Conservation (phyloP, 2,113 vertebrate genomes). For the Apus apus region DNA sequence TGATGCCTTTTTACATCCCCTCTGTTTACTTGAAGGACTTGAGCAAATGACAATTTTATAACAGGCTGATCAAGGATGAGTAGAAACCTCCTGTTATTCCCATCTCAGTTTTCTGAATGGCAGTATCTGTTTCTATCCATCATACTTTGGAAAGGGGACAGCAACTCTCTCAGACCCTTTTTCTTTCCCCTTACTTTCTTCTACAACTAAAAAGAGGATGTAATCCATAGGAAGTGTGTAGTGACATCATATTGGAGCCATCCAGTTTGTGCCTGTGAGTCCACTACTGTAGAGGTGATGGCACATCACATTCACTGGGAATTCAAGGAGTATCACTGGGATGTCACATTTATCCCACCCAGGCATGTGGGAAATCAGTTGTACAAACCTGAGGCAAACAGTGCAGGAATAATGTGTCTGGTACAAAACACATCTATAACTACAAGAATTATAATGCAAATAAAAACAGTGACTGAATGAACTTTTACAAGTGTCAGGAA, state of each 20-base stretch:
- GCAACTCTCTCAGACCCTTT: not conserved
- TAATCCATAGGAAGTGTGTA: not conserved
- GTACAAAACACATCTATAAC: not conserved
- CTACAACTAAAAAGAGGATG: not conserved
- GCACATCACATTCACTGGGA: not conserved
- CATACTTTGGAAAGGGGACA: not conserved
- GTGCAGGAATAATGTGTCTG: not conserved
- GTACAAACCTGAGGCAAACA: not conserved
- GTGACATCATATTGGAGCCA: not conserved
- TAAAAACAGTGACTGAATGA: not conserved
- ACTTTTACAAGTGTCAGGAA: not conserved
- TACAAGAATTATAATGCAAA: not conserved
- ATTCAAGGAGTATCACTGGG: not conserved
- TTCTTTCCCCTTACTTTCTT: not conserved
- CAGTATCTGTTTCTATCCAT: not conserved
- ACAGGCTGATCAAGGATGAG: not conserved
- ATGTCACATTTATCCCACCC: not conserved
- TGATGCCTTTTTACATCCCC: not conserved
- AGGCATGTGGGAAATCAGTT: fast-evolving
- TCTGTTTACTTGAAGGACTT: not conserved
- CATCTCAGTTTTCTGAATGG: not conserved
- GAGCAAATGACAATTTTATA: not conserved
- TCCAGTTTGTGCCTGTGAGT: not conserved
- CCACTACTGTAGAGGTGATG: not conserved
- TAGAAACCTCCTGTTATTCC: not conserved